Evolutionary conservation across 2,888 invertebrate species (phyloP).

Genomic region (Vannuccia rotundouncinata): DNA sequence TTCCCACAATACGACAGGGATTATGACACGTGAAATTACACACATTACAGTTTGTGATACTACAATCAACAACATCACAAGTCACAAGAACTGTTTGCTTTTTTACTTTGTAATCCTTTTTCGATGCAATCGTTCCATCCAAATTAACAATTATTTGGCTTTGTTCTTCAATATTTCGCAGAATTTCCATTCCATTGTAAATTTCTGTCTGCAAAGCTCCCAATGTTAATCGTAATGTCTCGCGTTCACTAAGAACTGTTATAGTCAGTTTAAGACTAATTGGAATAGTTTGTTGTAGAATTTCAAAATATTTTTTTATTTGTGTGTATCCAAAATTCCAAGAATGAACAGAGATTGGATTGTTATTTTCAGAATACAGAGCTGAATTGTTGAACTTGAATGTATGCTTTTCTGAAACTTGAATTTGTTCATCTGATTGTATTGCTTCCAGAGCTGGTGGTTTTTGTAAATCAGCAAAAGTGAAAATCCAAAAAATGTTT

Average conservation of each 20-base stretch:
- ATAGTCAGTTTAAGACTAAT: not conserved
- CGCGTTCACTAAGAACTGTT: not conserved
- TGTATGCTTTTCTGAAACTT: not conserved
- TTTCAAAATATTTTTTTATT: not conserved
- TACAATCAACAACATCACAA: too few relatives aligned
- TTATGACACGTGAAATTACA: not conserved
- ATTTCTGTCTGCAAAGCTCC: not conserved
- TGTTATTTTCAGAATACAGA: not conserved
- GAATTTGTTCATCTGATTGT: not conserved
- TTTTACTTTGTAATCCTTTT: not conserved
- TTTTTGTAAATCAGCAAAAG: not conserved
- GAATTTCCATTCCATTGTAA: not conserved
- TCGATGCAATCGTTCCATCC: not conserved
- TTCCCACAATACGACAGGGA: not conserved
- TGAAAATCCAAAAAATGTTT: not conserved
- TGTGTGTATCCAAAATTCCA: not conserved
- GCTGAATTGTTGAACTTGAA: conserved; percentile 2
- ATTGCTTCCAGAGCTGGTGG: not conserved
- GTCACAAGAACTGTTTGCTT: not conserved
- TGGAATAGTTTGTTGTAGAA: not conserved
- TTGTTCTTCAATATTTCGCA: not conserved
- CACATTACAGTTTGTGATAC: not conserved
- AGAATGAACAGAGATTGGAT: not conserved
- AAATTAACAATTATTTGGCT: not conserved
- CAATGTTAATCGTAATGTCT: not conserved